Conservation (phyloP, 2,888 invertebrate genomes). For the Enoplolaimus lenunculus region DNA sequence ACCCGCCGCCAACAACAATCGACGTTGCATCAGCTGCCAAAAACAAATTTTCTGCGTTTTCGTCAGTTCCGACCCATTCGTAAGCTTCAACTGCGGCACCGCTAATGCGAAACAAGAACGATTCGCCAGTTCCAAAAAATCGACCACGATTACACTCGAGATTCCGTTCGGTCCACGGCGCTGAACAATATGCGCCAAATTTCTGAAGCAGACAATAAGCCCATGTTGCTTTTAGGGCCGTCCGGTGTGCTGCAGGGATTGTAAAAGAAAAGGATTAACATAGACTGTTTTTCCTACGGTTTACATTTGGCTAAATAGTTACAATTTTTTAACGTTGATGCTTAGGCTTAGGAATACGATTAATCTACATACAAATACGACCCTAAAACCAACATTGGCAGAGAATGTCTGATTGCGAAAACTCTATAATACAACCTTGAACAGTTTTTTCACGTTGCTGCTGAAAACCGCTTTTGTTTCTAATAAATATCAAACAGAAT, state of each 20-base stretch:
- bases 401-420: too few species aligned
- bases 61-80: background rate
- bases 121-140: constrained; percentile 18
- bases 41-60: constrained; percentile 12
- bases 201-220: background rate
- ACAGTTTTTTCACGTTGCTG: too few species aligned
- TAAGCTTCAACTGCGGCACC: background rate
- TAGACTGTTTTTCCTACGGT: background rate
- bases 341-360: too few species aligned
- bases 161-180: constrained; percentile 8
- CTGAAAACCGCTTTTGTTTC: too few species aligned
- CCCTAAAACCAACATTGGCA: too few species aligned
- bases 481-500: too few species aligned
- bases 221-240: too few species aligned
- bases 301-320: background rate
- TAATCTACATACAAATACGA: too few species aligned
- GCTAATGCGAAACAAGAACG: constrained; percentile 13
- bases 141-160: background rate
- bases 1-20: constrained; percentile 18
- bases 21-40: constrained; percentile 7
- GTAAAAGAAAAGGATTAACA: too few species aligned
- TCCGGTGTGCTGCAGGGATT: too few species aligned
- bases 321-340: too few species aligned
- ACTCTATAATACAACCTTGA: too few species aligned
- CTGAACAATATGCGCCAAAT: constrained; percentile 19